A percentile compares a stretch with the other conserved stretches of the same genome.
Conservation (phyloP, 2,888 invertebrate genomes). For the Ditylenchus weischeri region DNA sequence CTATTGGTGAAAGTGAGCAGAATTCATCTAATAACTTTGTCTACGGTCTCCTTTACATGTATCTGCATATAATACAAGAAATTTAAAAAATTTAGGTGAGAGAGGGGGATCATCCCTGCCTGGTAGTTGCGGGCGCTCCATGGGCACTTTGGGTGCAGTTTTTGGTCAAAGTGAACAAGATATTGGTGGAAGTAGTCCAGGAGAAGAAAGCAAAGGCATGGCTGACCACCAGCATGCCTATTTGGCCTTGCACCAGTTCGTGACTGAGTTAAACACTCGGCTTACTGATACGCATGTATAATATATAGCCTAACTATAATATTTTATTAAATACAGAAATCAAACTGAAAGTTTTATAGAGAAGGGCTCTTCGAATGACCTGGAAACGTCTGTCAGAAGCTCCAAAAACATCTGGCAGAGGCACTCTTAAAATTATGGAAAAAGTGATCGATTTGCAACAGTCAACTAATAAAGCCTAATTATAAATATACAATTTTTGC, state of each 20-base stretch:
- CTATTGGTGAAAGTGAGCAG: slow-evolving; percentile 9
- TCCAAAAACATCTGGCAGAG: slow-evolving; percentile 50
- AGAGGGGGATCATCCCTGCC: slow-evolving; percentile 10
- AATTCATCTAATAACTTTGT: slow-evolving; percentile 9
- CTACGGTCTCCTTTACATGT: not conserved
- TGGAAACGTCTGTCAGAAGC: slow-evolving; percentile 53
- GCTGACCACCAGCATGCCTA: slow-evolving; percentile 14
- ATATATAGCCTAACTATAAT: not conserved
- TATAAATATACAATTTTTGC: slow-evolving; percentile 1
- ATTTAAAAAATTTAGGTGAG: slow-evolving; percentile 5
- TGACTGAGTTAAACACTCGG: slow-evolving; percentile 23
- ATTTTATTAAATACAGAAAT: not conserved
- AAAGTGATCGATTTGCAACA: slow-evolving; percentile 35
- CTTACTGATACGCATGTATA: slow-evolving; percentile 27
- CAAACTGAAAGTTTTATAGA: slow-evolving; percentile 33
- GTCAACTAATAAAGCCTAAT: not conserved
- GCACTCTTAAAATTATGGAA: slow-evolving; percentile 54
- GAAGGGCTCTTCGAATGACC: slow-evolving; percentile 48
- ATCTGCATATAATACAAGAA: not conserved
- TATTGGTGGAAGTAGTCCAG: too few species aligned
- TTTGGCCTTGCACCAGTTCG: slow-evolving; percentile 27
- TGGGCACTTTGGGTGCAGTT: not conserved
- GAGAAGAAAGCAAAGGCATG: too few species aligned
- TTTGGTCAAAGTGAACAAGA: too few species aligned
- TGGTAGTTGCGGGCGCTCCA: not conserved